phyloP scores from a whole-genome alignment of 2,888 invertebrate species.

The Napeogenes sylphis region DNA sequence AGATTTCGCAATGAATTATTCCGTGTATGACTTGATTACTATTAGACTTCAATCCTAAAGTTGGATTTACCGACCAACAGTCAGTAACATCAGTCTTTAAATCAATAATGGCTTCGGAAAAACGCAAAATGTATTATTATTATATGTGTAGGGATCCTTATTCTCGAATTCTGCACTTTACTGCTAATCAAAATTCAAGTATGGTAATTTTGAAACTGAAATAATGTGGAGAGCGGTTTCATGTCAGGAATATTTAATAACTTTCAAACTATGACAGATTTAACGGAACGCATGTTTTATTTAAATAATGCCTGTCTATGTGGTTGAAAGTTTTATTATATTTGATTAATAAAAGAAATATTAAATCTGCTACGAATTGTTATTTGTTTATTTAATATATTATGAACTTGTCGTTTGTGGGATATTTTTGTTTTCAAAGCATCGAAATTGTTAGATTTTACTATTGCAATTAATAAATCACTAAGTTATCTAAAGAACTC shows the following conservation, averaged over 20 bases:
- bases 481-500: too few species aligned
- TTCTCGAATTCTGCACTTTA: constrained; percentile 51
- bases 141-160: neutral
- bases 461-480: too few species aligned
- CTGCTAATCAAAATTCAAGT: constrained; percentile 71
- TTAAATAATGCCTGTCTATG: constrained; percentile 11
- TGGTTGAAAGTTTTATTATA: constrained; percentile 1
- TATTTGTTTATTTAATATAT: neutral
- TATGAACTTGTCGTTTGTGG: too few species aligned
- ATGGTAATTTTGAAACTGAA: constrained; percentile 60
- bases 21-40: too few species aligned
- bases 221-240: constrained; percentile 22
- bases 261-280: constrained; percentile 14
- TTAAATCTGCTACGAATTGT: neutral
- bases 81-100: too few species aligned
- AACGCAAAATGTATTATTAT: too few species aligned
- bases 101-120: neutral
- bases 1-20: too few species aligned
- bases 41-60: too few species aligned
- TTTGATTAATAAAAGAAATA: neutral
- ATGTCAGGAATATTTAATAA: constrained; percentile 27
- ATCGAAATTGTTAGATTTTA: too few species aligned
- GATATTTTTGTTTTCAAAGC: too few species aligned
- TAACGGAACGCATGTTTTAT: constrained; percentile 17
- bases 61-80: too few species aligned